Evolutionary conservation across 92 coral and sea anemone species (phyloP), one percentile per base, ranked within the genome.

Genomic region (Ricordea florida): DNA sequence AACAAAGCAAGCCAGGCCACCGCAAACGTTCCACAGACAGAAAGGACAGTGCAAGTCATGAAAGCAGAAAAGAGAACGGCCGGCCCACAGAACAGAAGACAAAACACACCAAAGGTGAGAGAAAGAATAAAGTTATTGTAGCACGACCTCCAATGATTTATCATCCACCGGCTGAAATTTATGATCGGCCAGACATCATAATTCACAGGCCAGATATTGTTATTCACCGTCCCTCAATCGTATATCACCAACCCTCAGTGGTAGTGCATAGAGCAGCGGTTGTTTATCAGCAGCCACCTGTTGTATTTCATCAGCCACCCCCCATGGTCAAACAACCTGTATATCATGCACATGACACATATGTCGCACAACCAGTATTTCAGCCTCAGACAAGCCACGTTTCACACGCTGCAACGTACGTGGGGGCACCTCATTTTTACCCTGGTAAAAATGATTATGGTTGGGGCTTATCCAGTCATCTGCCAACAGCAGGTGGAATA

Each of bases 111-210:
- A 89, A 86, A 62, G 84, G 89, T 56, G 82, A 72, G 36, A 85
- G 90, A 56, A 96, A 96, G 80, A 96, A 96, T 76, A 72, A 86
- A 26, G 92, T 96, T 26, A 78, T 96, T 47, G 88, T 96, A 14
- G 89, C 87, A 35, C 72, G 99, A 62, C 99, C 99, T 22, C 89
- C 97, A 16, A 79, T 96, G 90, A 77, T 96, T 30, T 96, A 89
- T 61, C 99, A 96, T 34, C 99, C 99, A 5, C 99, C 99, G 4
- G 82, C 99, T 36, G 99, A 96, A 57, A 89, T 96, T 72, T 96
- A 96, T 62, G 97, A 96, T 74, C 93, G 97, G 2, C 99, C 99
- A 18, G 72, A 82, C 42, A 62, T 96, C 2, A 69, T 96, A 7
- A 96, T 96, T 3, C 99, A 96, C 74, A 82, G 99, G 10, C 99